These are phyloP conservation scores for Mesembrinibis cayennensis DNA, from an alignment of 2,113 vertebrate genomes.

Conservation along the genomic window DNA sequence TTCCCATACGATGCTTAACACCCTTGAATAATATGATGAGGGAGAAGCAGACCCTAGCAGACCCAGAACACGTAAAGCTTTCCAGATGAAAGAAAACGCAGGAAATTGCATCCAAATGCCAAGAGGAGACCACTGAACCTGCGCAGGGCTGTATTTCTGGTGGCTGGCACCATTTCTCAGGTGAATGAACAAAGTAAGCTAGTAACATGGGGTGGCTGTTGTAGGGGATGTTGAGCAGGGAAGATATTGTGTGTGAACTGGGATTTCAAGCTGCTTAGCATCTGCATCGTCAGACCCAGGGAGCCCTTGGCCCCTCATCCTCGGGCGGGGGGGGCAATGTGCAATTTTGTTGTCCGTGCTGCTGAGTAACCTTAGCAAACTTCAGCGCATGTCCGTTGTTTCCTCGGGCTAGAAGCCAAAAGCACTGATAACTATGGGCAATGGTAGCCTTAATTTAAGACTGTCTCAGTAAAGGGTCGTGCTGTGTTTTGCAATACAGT, in stretches of 20 bases:
- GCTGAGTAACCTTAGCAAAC: not conserved
- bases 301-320: not conserved
- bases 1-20: not conserved
- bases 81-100: not conserved
- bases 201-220: not conserved
- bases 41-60: not conserved
- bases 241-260: not conserved
- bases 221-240: not conserved
- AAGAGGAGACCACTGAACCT: not conserved
- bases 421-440: not conserved
- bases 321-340: accelerated
- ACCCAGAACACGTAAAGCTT: not conserved
- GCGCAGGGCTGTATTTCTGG: not conserved
- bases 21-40: not conserved
- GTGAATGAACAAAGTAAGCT: not conserved
- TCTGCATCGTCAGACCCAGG: not conserved
- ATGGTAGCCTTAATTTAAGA: not conserved
- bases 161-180: not conserved
- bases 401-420: not conserved
- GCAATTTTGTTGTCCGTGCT: not conserved
- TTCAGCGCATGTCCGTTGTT: not conserved
- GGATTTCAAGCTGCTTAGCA: not conserved
- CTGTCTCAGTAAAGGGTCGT: not conserved
- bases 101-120: not conserved
- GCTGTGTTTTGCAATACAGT: not conserved